Evolutionary conservation across 2,888 invertebrate genomes (phyloP).

Genomic region (Hipparchia sbordonii): DNA sequence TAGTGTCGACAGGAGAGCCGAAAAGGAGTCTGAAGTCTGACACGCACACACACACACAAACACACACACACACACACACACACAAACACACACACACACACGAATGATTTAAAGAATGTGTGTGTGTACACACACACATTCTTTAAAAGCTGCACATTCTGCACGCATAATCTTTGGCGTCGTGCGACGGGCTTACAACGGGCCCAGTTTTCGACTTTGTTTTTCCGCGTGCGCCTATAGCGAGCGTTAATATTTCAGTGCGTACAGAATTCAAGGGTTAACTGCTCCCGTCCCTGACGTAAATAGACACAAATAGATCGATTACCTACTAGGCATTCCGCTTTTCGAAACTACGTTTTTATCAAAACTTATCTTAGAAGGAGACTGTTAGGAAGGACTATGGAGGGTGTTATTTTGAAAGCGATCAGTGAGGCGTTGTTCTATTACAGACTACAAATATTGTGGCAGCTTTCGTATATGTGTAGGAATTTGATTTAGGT

Average conservation of each 20-base stretch:
- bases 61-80: neutral
- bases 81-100: no score
- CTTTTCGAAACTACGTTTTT: conserved; percentile 2
- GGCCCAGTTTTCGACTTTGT: conserved; percentile 79
- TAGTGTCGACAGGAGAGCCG: no score
- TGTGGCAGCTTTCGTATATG: no score
- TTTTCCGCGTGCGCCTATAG: conserved; percentile 79
- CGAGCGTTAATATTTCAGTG: conserved; percentile 79
- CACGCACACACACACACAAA: no score
- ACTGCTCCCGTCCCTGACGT: conserved; percentile 60
- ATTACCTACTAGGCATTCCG: conserved; percentile 10
- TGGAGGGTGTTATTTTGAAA: no score
- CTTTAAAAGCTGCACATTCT: neutral
- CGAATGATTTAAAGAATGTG: no score
- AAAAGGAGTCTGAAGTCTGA: no score
- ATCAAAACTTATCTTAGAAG: neutral
- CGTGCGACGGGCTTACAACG: conserved; percentile 78
- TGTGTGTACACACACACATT: neutral
- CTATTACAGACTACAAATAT: no score
- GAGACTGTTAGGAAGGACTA: no score
- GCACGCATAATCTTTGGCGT: conserved; percentile 65
- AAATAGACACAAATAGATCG: conserved; percentile 51
- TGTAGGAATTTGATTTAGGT: no score
- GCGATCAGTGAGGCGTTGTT: no score
- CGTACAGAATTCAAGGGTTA: conserved; percentile 79